These are phyloP conservation scores for Meteorus colon DNA, from an alignment of 2,888 invertebrate genomes.

Conservation along the genomic window DNA sequence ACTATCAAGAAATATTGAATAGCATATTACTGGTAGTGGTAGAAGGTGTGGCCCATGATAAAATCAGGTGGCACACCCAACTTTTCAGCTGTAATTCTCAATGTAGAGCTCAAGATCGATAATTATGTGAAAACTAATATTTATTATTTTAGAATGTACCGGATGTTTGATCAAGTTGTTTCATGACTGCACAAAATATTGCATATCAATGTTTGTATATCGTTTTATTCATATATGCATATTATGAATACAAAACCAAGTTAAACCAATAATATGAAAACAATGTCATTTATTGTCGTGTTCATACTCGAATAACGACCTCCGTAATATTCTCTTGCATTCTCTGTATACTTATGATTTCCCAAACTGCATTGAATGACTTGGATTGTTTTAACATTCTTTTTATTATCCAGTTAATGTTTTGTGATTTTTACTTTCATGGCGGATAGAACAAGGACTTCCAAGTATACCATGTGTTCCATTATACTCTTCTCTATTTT, in stretches of 20 bases:
- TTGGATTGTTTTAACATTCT: too few relatives aligned
- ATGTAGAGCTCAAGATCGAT: neutral
- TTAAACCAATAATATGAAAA: neutral
- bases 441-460: neutral
- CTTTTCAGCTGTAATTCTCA: neutral
- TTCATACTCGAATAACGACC: neutral
- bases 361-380: too few relatives aligned
- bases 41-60: slow-evolving; percentile 50
- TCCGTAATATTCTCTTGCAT: neutral
- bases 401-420: too few relatives aligned
- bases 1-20: slow-evolving; percentile 18
- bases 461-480: slow-evolving; percentile 22
- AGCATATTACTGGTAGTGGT: neutral
- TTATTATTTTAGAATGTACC: neutral
- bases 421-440: too few relatives aligned
- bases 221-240: neutral
- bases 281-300: neutral
- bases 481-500: neutral
- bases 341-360: neutral
- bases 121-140: neutral
- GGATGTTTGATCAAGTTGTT: too few relatives aligned
- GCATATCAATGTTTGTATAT: neutral
- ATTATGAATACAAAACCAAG: neutral
- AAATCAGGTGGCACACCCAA: slow-evolving; percentile 46
- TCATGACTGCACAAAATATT: too few relatives aligned